These are phyloP conservation scores for Lonchura striata DNA, from an alignment of 2,113 vertebrate genomes.

Conservation along the genomic window DNA sequence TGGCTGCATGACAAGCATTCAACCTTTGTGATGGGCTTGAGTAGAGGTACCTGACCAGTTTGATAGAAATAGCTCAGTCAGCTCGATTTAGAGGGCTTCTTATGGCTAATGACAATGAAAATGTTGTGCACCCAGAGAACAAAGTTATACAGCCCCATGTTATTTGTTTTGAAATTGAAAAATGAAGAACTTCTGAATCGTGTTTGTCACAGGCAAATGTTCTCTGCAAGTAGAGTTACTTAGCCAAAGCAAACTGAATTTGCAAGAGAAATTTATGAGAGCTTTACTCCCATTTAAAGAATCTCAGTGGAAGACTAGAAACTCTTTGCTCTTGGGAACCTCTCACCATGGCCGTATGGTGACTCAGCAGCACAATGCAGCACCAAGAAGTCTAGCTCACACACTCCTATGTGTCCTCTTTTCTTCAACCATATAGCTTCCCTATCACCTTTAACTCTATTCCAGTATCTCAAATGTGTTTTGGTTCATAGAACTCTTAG, in stretches of 20 bases:
- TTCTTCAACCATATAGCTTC: not conserved
- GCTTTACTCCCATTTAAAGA: not conserved
- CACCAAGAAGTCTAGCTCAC: not conserved
- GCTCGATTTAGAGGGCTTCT: not conserved
- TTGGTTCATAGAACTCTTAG: not conserved
- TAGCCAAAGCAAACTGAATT: not conserved
- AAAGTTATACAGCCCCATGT: not conserved
- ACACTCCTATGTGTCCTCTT: not conserved
- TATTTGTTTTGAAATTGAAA: not conserved
- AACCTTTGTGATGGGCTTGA: not conserved
- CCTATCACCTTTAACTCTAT: not conserved
- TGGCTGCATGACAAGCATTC: rapidly evolving
- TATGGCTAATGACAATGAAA: not conserved
- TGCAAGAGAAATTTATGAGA: not conserved
- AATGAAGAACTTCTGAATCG: not conserved
- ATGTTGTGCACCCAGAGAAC: not conserved
- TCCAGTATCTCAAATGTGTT: not conserved
- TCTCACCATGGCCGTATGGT: not conserved
- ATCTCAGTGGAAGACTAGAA: not conserved
- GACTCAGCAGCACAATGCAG: rapidly evolving
- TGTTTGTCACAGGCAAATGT: not conserved
- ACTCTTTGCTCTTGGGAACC: not conserved
- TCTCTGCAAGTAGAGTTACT: not conserved
- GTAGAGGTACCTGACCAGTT: not conserved
- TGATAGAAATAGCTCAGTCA: not conserved